Evolutionary conservation across 2,113 vertebrate genomes (phyloP), one percentile per base, ranked within the genome.

Genomic region (Rhabdomys dilectus): DNA sequence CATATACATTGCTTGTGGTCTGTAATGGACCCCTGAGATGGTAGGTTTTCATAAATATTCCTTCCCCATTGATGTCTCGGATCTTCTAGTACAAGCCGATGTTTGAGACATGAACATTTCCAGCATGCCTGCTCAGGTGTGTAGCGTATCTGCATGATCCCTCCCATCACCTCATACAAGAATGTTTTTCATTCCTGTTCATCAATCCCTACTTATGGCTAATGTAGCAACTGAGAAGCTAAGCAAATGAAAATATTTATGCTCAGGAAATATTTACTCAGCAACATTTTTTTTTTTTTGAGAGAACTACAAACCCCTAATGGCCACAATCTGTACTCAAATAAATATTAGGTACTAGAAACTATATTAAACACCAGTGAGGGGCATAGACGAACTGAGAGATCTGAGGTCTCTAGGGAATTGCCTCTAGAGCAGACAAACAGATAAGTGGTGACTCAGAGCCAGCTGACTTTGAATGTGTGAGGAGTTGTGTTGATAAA

Each of bases 221-320:
- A 88, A 88, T 19, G 29, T 4, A 80, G 22, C 29, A 15, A 26
- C 36, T 17, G 31, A 88, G 88, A 75, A 89, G 88, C 19, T 60
- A 91, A 92, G 73, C 12, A 39, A 87, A 93, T 80, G 15, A 24
- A 91, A 95, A 7, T 4, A 3, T 87, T 75, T 87, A 31, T 93
- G 8, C 19, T 93, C 91, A 93, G 15, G 15, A 91, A 76, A 45
- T 91, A n/a, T 93, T 97, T 95, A 76, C 51, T 92, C 31, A 36
- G 24, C 88, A 76, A 9, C 21, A 68, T 29, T 82, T 62, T 95
- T 26, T 60, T 62, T 94, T 89, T 93, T 77, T 53, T 86, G 51
- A 93, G 89, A 95, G 94, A 95, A 97, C 68, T 9, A 24, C 72
- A 56, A 96, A 91, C 94, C 92, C 80, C 97, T 96, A 95, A 95